phyloP scores from a whole-genome alignment of 2,113 vertebrate genomes.

The Hyla sarda region DNA sequence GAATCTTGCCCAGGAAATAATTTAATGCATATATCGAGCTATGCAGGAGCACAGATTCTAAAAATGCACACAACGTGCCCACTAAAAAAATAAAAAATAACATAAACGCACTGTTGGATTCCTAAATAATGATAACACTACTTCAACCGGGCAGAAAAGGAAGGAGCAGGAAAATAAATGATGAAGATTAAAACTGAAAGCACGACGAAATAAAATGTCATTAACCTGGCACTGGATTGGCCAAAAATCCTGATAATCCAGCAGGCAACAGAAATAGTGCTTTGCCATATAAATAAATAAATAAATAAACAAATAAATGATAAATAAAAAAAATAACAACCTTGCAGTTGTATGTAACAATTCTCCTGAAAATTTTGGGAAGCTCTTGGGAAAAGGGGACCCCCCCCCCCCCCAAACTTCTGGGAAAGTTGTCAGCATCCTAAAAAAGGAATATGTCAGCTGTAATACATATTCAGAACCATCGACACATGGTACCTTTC shows the following conservation, averaged over 20 bases:
- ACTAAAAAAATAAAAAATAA: background rate
- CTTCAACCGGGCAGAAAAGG: background rate
- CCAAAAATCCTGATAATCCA: background rate
- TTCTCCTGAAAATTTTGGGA: too few relatives aligned
- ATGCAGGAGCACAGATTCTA: background rate
- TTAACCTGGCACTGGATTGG: background rate
- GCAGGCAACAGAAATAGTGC: too few relatives aligned
- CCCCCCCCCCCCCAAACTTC: too few relatives aligned
- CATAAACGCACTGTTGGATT: background rate
- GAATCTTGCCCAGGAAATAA: constrained; percentile 54
- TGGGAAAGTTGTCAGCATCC: too few relatives aligned
- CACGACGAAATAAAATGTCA: background rate
- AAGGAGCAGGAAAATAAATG: background rate
- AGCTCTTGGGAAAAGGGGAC: too few relatives aligned
- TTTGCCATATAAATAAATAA: too few relatives aligned
- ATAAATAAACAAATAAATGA: too few relatives aligned
- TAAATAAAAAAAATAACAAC: background rate
- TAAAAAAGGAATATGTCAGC: too few relatives aligned
- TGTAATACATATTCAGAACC: too few relatives aligned
- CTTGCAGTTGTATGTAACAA: background rate
- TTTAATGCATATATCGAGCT: constrained; percentile 49
- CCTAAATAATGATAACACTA: background rate
- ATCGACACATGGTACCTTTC: too few relatives aligned
- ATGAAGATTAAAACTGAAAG: background rate
- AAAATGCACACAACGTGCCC: constrained; percentile 14